These are phyloP conservation scores for Myzus persicae DNA, from an alignment of 1,140 invertebrate species.

Conservation along the genomic window DNA sequence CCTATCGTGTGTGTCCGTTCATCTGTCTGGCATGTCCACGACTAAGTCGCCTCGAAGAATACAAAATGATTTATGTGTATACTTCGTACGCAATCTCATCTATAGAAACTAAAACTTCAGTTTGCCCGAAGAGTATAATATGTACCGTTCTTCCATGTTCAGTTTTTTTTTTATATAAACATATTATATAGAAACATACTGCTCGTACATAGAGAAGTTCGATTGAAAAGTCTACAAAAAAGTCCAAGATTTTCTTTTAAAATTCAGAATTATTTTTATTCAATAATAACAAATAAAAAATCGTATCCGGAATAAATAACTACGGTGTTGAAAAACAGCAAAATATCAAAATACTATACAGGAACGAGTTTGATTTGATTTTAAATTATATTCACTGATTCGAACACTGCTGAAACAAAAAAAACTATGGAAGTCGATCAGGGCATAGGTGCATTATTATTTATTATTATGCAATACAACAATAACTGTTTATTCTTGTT, in stretches of 20 bases:
- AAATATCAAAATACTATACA: not conserved
- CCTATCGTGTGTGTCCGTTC: not conserved
- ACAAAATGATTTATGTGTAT: slow-evolving; percentile 17
- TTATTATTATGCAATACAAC: not conserved
- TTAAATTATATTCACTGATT: not conserved
- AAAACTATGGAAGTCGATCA: not conserved
- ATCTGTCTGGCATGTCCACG: not conserved
- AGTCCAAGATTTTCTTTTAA: not conserved
- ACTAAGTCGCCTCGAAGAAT: not conserved
- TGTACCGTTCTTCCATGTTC: not conserved
- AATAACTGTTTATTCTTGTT: too few relatives aligned
- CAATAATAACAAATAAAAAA: not conserved
- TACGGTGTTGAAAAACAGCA: not conserved
- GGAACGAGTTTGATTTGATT: not conserved
- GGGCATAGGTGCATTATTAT: not conserved
- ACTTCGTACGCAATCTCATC: not conserved
- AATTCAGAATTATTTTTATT: slow-evolving; percentile 19
- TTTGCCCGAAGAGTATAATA: not conserved
- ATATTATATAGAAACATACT: not conserved
- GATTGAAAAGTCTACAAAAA: not conserved
- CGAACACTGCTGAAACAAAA: not conserved
- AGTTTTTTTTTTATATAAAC: not conserved
- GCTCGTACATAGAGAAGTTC: not conserved
- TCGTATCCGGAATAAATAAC: not conserved
- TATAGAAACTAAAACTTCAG: not conserved